Evolutionary conservation across 1,140 invertebrate genomes (phyloP), one percentile per base, ranked within the genome.

Genomic region (Callitettix versicolor): DNA sequence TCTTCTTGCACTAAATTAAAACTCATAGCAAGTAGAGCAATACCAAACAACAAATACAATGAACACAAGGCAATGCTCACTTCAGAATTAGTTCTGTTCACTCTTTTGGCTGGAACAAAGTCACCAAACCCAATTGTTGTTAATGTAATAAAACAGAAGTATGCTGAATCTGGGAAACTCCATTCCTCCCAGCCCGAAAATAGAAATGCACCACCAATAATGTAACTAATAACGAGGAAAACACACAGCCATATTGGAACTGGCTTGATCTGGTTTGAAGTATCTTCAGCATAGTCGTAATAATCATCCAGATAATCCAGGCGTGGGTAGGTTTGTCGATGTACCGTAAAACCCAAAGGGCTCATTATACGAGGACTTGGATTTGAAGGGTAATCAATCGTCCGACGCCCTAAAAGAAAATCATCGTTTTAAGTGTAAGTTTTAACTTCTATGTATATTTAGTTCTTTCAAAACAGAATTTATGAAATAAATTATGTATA

Each of bases 1-100:
- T 92, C 87, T 66, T 92, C 88, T 70, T 93, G 90, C 18, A 97
- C 92, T 59, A 99, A 76, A 74, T 98, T 97, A 72, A 99, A 98
- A 65, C 91, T 95, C 96, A 99, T 99, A 18, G 95, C 95, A 49
- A 99, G 71, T 24, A 99, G 75, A 0, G 95, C 92, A 68, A 99
- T 98, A 6, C 95, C 95, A 68, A 96, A 95, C 12, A 99, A 75
- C 53, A 97, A 73, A 74, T 97, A 97, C 42, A 96, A 68, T 0
- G 91, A 91, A 65, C 90, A 94, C 17, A 97, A 79, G 0, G 93
- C 90, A 57, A 97, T 91, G 36, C 87, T 86, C 58, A 85, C 77
- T 60, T 85, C 78, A 0, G 80, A 82, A 43, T 84, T 79, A 30
- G 75, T 62, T 15, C 67, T 67, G 38, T 78, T 79, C 3, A 82